phyloP scores from a whole-genome alignment of 2,797 vertebrate genomes.

The Sebastiscus tertius region DNA sequence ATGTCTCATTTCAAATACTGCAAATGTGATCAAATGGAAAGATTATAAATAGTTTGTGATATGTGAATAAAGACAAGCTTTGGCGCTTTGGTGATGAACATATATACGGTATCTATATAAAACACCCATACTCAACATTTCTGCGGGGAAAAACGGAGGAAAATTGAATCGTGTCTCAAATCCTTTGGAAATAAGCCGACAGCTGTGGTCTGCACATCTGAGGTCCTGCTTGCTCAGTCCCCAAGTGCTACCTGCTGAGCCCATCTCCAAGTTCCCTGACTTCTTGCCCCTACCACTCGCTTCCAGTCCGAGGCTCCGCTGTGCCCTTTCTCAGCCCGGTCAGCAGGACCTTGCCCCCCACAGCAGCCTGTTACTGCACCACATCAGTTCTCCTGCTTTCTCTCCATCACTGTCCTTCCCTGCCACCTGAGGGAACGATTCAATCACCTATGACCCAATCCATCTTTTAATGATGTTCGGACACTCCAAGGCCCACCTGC shows the following conservation, averaged over 20 bases:
- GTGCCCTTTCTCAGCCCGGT: constrained; percentile 49
- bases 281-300: constrained; percentile 17
- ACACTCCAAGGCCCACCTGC: constrained; percentile 73
- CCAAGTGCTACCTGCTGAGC: constrained; percentile 50
- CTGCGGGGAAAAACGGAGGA: not conserved
- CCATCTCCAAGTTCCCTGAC: constrained; percentile 39
- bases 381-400: constrained; percentile 53
- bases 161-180: not conserved
- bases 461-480: constrained; percentile 77
- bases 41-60: not conserved
- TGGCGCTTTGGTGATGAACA: not conserved
- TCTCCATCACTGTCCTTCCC: constrained; percentile 57
- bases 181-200: constrained; percentile 17
- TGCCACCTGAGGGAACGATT: constrained; percentile 63
- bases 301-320: constrained; percentile 39
- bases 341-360: constrained; percentile 52
- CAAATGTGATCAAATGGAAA: not conserved
- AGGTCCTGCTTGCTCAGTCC: constrained; percentile 31
- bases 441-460: constrained; percentile 75
- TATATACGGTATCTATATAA: not conserved
- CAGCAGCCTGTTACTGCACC: constrained; percentile 48
- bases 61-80: not conserved
- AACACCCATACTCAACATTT: not conserved
- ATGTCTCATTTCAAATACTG: not conserved
- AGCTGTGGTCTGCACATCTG: constrained; percentile 34